Evolutionary conservation across 2,113 vertebrate species (phyloP).

Genomic region (Spilogale gracilis): DNA sequence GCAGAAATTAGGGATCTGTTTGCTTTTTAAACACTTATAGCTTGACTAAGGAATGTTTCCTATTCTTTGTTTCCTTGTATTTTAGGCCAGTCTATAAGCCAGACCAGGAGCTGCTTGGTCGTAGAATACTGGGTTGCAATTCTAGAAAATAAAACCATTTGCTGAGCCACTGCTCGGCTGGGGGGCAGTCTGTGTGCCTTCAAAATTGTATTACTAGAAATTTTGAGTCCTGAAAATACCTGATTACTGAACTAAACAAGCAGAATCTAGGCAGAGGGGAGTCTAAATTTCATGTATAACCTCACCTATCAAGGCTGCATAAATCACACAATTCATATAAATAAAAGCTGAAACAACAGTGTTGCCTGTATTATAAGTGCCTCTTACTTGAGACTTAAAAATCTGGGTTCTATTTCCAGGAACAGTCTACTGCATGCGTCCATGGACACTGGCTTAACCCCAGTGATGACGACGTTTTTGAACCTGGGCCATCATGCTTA

Average conservation of each 20-base stretch:
- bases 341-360: neutral
- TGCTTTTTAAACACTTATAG: neutral
- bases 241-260: neutral
- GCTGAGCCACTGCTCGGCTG: neutral
- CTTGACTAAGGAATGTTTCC: neutral
- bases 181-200: neutral
- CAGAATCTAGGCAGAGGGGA: neutral
- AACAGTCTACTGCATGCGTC: slow-evolving; percentile 1
- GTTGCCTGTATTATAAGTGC: neutral
- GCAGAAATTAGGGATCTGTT: neutral
- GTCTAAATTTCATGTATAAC: slow-evolving; percentile 10
- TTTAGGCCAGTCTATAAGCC: neutral
- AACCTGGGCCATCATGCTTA: neutral
- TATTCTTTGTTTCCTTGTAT: slow-evolving; percentile 41
- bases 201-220: neutral
- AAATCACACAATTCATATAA: neutral
- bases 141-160: neutral
- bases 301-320: neutral
- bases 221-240: neutral
- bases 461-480: slow-evolving; percentile 38
- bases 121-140: neutral
- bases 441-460: slow-evolving; percentile 14
- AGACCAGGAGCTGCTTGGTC: neutral
- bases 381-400: slow-evolving; percentile 4
- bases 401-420: slow-evolving; percentile 46